Base-by-base conservation (phyloP, 2,888 invertebrate genomes). In the Belgica antarctica region DNA sequence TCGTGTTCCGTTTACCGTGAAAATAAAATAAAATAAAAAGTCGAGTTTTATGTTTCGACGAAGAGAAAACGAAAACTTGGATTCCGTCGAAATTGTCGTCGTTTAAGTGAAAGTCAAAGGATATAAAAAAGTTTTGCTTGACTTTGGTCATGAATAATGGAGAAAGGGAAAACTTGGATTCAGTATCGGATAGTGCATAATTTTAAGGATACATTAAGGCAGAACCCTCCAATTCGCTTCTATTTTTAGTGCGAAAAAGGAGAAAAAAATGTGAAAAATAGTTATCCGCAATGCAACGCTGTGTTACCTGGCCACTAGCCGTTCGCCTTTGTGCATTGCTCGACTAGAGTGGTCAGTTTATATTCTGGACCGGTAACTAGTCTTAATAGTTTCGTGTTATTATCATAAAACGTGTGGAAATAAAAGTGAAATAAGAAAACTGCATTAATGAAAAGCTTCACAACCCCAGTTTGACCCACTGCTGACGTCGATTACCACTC, bases 271-370 rank as follows among this genome's bases (percentile, higher is more conserved):
- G n/a, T 34, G 19, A 34, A 62, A 22, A 62, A 62, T 17, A 34
- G 22, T 62, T 62, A 62, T 62, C 62, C 34, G 62, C 62, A 62
- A 34, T 62, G 62, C 62, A 31, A 31, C 62, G 36, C 22, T 62
- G 17, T n/a, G n/a, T 62, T 62, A 62, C 34, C 34, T 41, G 41
- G 41, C 41, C n/a, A n/a, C n/a, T 2, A 41, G 41, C 41, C 12
- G 41, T 41, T 5, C n/a, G n/a, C n/a, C n/a, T n/a, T n/a, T n/a
- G n/a, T n/a, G n/a, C n/a, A n/a, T n/a, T n/a, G n/a, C n/a, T n/a
- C n/a, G n/a, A n/a, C n/a, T n/a, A n/a, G 2, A 52, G 19, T 47
- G 47, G 7, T 47, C 17, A 10, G 5, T 47, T 47, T 47, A 47
- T 47, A 12, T 47, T 15, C 27, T 62, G 31, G 25, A 59, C 59